Conservation (phyloP, 1,140 invertebrate species). For the Penaeus japonicus region DNA sequence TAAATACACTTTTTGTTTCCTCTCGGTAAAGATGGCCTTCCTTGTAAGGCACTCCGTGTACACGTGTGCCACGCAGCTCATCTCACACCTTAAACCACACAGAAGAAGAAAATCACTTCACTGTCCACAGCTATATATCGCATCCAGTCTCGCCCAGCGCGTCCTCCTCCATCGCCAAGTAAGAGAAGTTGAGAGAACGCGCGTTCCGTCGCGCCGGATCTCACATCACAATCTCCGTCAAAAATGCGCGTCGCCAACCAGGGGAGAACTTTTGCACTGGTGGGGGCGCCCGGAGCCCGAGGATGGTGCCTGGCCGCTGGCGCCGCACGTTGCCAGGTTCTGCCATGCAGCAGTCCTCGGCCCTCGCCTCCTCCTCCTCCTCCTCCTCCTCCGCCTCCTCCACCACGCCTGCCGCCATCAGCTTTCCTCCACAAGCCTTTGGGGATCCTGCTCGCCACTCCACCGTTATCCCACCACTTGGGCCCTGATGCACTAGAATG, state of each 20-base stretch:
- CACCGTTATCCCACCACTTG: neutral
- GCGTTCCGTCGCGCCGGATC: neutral
- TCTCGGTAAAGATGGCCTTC: no score
- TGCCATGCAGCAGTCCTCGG: conserved; percentile 17
- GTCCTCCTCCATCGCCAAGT: neutral
- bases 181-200: neutral
- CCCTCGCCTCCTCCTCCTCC: neutral
- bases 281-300: neutral
- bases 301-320: neutral
- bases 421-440: neutral
- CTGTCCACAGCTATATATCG: neutral
- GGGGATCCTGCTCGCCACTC: neutral
- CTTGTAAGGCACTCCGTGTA: no score
- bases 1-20: no score
- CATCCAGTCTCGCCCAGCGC: neutral
- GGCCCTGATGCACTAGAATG: neutral
- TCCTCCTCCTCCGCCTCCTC: conserved; percentile 10
- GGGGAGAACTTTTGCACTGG: conserved; percentile 39
- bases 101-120: no score
- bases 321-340: conserved; percentile 44
- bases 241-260: conserved; percentile 43
- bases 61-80: no score
- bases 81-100: no score
- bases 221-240: conserved; percentile 13
- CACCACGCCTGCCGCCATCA: neutral